phyloP scores from a whole-genome alignment of 2,888 invertebrate species.

The Gibbula magus region DNA sequence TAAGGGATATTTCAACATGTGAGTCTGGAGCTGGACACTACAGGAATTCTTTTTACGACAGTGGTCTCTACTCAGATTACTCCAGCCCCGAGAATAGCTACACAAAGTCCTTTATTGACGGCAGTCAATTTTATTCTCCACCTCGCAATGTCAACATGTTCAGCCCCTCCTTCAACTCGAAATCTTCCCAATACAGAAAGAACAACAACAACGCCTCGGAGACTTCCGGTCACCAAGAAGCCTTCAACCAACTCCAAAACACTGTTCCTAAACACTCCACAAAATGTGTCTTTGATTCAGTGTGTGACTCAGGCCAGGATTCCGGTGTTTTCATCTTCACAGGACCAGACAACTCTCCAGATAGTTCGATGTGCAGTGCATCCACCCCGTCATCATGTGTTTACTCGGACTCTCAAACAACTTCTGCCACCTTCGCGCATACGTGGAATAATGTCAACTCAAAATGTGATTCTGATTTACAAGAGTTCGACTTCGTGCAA shows the following conservation, averaged over 20 bases:
- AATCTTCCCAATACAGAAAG: background rate
- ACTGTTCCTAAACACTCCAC: background rate
- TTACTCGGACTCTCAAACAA: too few species aligned
- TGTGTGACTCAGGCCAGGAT: background rate
- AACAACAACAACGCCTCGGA: background rate
- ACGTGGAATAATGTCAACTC: too few species aligned
- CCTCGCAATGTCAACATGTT: conserved; percentile 3
- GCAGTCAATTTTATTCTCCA: background rate
- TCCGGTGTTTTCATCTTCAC: background rate
- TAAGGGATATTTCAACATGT: background rate
- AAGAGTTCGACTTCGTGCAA: too few species aligned
- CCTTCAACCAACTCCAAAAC: background rate
- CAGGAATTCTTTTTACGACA: background rate
- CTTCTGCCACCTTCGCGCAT: too few species aligned
- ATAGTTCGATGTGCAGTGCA: background rate
- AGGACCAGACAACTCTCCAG: background rate
- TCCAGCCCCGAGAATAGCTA: conserved; percentile 7
- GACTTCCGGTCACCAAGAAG: background rate
- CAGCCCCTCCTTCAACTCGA: background rate
- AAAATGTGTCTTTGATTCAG: background rate
- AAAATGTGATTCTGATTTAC: too few species aligned
- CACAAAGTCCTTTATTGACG: background rate
- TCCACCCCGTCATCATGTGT: too few species aligned
- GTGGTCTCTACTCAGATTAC: background rate
- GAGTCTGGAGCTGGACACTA: background rate